Percentiles rank a stretch among this genome's conserved stretches.
Evolutionary conservation across 2,888 invertebrate species (phyloP).

Genomic region (Epinotia brunnichana): DNA sequence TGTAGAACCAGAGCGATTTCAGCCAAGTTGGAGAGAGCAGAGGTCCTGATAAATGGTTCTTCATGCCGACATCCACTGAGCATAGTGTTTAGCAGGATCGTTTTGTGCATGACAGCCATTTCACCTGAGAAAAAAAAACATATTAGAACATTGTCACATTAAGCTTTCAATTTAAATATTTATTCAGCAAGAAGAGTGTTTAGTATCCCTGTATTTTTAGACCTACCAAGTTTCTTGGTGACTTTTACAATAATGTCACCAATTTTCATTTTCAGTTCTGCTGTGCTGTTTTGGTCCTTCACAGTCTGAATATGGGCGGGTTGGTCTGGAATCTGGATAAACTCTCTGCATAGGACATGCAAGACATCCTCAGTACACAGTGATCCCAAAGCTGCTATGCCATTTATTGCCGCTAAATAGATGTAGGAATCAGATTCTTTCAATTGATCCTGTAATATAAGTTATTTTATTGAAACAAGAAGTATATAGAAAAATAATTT

Average conservation of each 20-base stretch:
- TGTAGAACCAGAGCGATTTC: constrained; percentile 90
- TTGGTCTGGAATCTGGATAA: constrained; percentile 65
- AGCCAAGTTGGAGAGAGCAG: constrained; percentile 92
- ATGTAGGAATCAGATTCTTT: constrained; percentile 92
- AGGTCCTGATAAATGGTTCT: constrained; percentile 89
- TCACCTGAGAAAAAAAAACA: constrained; percentile 84
- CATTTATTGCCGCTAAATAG: constrained; percentile 90
- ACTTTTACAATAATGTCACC: constrained; percentile 91
- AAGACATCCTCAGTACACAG: constrained; percentile 88
- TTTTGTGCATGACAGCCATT: constrained; percentile 87
- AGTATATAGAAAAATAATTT: neutral
- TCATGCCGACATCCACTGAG: constrained; percentile 87
- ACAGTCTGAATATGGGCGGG: constrained; percentile 55
- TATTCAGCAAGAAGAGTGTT: neutral
- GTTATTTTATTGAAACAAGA: neutral
- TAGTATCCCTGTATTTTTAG: neutral
- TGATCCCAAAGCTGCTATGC: constrained; percentile 87
- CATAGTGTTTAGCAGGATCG: constrained; percentile 87
- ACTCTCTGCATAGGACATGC: constrained; percentile 87
- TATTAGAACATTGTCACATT: neutral
- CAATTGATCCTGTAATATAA: constrained; percentile 86
- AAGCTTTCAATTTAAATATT: neutral
- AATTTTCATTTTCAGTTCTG: constrained; percentile 88
- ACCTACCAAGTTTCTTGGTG: constrained; percentile 87
- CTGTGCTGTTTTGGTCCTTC: constrained; percentile 69